Evolutionary conservation across 2,113 vertebrate genomes (phyloP).

Genomic region (Bujurquina vittata): DNA sequence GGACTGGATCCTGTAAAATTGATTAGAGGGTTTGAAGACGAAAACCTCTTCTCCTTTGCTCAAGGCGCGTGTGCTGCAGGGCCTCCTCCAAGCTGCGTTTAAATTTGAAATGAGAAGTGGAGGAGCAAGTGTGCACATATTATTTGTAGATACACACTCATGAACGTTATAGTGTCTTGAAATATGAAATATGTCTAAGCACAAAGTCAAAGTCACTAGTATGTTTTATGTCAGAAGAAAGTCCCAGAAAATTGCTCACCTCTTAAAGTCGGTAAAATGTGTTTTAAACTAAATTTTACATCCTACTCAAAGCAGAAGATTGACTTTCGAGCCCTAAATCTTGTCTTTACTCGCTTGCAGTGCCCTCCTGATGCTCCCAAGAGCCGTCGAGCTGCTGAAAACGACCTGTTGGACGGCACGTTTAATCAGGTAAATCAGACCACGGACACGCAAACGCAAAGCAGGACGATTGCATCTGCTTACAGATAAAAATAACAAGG

Average conservation of each 20-base stretch:
- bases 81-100: conserved; percentile 62
- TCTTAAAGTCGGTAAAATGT: neutral
- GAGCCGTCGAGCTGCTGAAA: conserved; percentile 89
- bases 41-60: conserved; percentile 41
- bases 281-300: neutral
- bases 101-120: conserved; percentile 50
- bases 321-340: neutral
- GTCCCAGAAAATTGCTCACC: neutral
- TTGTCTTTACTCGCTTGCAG: conserved; percentile 67
- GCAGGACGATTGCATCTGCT: neutral
- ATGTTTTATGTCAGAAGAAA: neutral
- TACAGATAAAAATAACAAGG: neutral
- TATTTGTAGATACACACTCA: neutral
- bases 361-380: conserved; percentile 88
- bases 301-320: neutral
- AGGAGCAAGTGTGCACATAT: neutral
- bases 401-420: conserved; percentile 85
- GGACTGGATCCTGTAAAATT: conserved; percentile 23
- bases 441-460: neutral
- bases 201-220: neutral
- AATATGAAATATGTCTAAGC: neutral
- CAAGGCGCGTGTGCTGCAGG: conserved; percentile 49
- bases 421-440: conserved; percentile 79
- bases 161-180: neutral
- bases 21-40: conserved; percentile 48